A percentile compares a stretch with the other conserved stretches of the same genome.
Evolutionary conservation across 1,140 invertebrate species (phyloP).

Genomic region (Lutraria rhynchaena): DNA sequence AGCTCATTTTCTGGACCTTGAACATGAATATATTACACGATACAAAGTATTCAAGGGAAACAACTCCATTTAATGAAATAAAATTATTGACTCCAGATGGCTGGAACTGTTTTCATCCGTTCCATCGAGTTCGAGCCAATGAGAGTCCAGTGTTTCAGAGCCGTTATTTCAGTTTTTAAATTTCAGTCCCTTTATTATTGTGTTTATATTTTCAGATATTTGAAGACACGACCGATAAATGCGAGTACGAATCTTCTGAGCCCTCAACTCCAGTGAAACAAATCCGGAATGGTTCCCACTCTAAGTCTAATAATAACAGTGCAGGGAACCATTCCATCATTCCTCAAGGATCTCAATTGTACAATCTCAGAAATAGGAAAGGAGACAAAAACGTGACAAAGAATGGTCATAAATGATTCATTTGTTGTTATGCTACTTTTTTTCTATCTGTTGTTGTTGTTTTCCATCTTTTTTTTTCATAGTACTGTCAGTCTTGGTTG

Average conservation of each 20-base stretch:
- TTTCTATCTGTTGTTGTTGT: too few relatives aligned
- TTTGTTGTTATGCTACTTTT: too few relatives aligned
- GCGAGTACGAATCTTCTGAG: constrained; percentile 51
- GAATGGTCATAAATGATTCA: too few relatives aligned
- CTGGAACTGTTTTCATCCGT: background rate
- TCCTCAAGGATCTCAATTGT: constrained; percentile 9
- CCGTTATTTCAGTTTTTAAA: background rate
- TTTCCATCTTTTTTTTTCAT: too few relatives aligned
- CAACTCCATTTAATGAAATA: too few relatives aligned
- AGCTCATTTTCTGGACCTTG: too few relatives aligned
- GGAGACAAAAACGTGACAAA: too few relatives aligned
- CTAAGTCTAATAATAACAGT: background rate
- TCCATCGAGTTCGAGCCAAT: too few relatives aligned
- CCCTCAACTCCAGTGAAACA: constrained; percentile 41
- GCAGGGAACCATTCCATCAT: constrained; percentile 13
- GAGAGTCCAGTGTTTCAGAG: background rate
- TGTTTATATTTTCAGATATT: constrained; percentile 39
- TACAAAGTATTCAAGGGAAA: too few relatives aligned
- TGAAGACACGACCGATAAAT: constrained; percentile 43
- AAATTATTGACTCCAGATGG: too few relatives aligned
- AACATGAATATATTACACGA: too few relatives aligned
- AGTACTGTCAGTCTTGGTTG: too few relatives aligned
- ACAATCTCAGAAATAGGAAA: constrained; percentile 26
- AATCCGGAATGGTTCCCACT: constrained; percentile 21
- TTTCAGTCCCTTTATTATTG: background rate